Evolutionary conservation across 2,888 invertebrate species (phyloP).

Genomic region (Autographa pulchrina): DNA sequence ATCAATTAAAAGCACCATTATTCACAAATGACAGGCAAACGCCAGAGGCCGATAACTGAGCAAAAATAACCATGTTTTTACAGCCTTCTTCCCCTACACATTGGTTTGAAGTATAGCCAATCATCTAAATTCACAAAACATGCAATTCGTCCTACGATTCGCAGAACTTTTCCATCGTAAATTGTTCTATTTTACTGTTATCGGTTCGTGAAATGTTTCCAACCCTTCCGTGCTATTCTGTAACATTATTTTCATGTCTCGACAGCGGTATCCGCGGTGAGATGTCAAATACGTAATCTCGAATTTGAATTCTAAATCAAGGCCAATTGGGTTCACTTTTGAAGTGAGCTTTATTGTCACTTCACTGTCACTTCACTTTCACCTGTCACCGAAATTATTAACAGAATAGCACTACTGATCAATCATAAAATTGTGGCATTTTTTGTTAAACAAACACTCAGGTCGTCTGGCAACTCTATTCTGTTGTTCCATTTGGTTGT

Average conservation of each 20-base stretch:
- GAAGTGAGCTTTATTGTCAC: too few species aligned
- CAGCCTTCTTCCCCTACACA: constrained; percentile 21
- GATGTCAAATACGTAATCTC: too few species aligned
- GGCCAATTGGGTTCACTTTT: too few species aligned
- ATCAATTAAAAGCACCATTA: constrained; percentile 38
- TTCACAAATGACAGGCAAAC: constrained; percentile 19
- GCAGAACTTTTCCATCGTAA: constrained; percentile 60
- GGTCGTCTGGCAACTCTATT: constrained; percentile 20
- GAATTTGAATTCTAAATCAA: too few species aligned
- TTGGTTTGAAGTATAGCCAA: constrained; percentile 55
- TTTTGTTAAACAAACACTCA: constrained; percentile 55
- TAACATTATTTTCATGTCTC: too few species aligned
- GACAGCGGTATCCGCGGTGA: too few species aligned
- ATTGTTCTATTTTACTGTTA: constrained; percentile 69
- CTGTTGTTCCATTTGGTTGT: constrained; percentile 27
- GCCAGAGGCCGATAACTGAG: constrained; percentile 15
- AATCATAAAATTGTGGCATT: constrained; percentile 62
- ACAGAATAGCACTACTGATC: too few species aligned
- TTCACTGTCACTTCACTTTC: too few species aligned
- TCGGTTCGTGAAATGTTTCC: constrained; percentile 58
- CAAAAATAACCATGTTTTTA: constrained; percentile 34
- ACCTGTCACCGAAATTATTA: too few species aligned
- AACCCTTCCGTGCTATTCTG: too few species aligned
- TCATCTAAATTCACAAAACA: constrained; percentile 63
- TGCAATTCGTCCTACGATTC: constrained; percentile 57